These are phyloP conservation scores for Eilema griseolum DNA, from an alignment of 2,888 invertebrate genomes.

Conservation along the genomic window DNA sequence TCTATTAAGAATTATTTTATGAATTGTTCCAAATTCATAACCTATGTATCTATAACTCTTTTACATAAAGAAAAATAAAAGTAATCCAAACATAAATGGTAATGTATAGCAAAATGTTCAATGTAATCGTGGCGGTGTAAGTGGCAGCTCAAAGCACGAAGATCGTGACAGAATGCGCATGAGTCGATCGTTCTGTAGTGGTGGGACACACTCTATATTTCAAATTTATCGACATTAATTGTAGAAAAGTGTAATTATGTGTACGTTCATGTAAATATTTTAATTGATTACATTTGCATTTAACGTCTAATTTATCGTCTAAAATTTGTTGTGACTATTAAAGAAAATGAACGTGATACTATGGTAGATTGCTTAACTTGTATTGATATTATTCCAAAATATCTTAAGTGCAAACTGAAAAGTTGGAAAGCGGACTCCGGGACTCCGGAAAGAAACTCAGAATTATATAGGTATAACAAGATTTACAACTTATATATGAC, in stretches of 20 bases:
- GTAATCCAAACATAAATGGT: constrained; percentile 29
- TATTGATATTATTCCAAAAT: background rate
- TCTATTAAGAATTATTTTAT: too few species aligned
- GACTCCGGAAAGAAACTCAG: too few species aligned
- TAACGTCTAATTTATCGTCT: background rate
- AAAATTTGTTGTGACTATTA: background rate
- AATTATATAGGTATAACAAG: too few species aligned
- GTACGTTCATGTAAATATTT: background rate
- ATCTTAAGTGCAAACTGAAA: too few species aligned
- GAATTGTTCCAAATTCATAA: background rate
- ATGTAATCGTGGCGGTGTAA: constrained; percentile 42
- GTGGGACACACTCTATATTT: constrained; percentile 29
- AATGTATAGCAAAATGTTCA: constrained; percentile 41
- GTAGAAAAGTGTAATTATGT: background rate
- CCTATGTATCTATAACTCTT: constrained; percentile 10
- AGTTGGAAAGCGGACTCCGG: too few species aligned
- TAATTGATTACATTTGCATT: background rate
- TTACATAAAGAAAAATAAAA: constrained; percentile 20
- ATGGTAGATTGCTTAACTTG: background rate
- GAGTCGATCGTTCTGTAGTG: constrained; percentile 56
- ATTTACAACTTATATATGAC: too few species aligned
- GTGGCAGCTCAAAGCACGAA: constrained; percentile 51
- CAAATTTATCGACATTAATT: constrained; percentile 24
- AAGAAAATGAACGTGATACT: background rate
- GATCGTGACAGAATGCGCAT: constrained; percentile 78